Conservation (phyloP, 92 coral and sea anemone species). For the Zoanthus solanderi region DNA sequence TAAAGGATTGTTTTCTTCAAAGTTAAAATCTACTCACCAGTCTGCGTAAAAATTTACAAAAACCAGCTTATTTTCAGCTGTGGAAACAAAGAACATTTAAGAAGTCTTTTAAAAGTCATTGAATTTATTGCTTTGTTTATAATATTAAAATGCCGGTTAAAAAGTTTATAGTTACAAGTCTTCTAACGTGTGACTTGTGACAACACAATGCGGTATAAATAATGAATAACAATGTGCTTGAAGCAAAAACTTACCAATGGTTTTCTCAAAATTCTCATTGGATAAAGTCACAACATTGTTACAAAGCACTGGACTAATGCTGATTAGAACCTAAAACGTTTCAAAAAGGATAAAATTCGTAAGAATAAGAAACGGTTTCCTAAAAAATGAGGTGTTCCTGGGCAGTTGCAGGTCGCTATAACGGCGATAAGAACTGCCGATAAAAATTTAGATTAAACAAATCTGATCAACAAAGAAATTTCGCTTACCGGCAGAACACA, state of each 20-base stretch:
- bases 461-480: conserved; percentile 25
- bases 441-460: conserved; percentile 1
- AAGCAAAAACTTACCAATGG: conserved; percentile 67
- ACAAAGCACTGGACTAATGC: conserved; percentile 56
- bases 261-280: conserved; percentile 76
- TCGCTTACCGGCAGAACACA: conserved; percentile 68
- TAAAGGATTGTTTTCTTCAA: not conserved
- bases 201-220: conserved; percentile 50
- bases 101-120: not conserved
- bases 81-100: conserved; percentile 37
- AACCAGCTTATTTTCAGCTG: conserved; percentile 85
- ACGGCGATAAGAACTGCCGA: conserved; percentile 21
- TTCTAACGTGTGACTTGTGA: not conserved
- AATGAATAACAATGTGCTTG: conserved; percentile 34
- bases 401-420: conserved; percentile 30
- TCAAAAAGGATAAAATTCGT: not conserved
- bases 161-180: not conserved
- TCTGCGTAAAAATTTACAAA: conserved; percentile 98
- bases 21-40: conserved; percentile 73
- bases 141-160: not conserved
- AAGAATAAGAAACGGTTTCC: not conserved
- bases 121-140: no score
- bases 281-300: conserved; percentile 72
- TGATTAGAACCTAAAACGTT: conserved; percentile 68
- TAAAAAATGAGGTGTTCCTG: conserved; percentile 9